phyloP scores from a whole-genome alignment of 2,888 invertebrate genomes.

The Pachydiplax longipennis region DNA sequence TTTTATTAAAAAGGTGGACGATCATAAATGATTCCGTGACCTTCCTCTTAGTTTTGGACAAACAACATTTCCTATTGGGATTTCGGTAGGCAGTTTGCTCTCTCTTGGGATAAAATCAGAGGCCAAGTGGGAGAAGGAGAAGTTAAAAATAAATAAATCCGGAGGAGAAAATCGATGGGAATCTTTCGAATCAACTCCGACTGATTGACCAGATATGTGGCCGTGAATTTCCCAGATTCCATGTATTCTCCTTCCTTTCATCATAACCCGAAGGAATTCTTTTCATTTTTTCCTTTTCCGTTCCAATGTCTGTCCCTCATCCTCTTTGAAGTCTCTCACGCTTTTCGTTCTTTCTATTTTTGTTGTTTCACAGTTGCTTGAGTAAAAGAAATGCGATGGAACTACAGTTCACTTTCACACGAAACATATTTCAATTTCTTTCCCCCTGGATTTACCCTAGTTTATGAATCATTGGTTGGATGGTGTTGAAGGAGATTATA shows the following conservation, averaged over 20 bases:
- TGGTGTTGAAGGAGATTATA: too few species aligned
- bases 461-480: too few species aligned
- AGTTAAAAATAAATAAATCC: neutral
- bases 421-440: too few species aligned
- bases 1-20: too few species aligned
- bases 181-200: constrained; percentile 17
- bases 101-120: neutral
- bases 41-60: neutral
- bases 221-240: neutral
- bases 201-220: constrained; percentile 33
- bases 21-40: too few species aligned
- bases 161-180: neutral
- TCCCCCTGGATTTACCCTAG: too few species aligned
- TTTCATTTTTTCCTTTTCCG: neutral
- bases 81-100: neutral
- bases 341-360: neutral
- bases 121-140: neutral
- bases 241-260: neutral
- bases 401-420: too few species aligned
- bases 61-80: neutral
- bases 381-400: too few species aligned
- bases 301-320: neutral
- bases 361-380: too few species aligned
- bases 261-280: neutral
- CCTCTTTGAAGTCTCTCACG: neutral